Conservation (phyloP, 2,888 invertebrate species). For the Mesoligia furuncula region DNA sequence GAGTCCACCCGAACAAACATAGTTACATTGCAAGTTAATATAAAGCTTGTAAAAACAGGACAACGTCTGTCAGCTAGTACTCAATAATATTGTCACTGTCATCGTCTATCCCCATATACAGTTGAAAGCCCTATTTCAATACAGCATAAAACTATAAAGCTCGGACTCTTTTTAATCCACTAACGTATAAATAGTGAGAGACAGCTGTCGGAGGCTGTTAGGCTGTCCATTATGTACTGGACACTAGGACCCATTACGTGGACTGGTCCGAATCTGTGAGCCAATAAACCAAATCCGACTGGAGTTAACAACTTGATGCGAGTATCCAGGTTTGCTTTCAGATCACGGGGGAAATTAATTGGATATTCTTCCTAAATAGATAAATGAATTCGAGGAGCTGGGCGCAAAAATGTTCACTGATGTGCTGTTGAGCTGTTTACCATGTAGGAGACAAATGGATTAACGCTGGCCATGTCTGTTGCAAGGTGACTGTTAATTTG, state of each 20-base stretch:
- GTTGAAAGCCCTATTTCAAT: constrained; percentile 3
- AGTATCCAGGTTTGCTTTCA: constrained; percentile 52
- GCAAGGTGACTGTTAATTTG: neutral
- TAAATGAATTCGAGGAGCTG: constrained; percentile 22
- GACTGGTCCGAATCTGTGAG: constrained; percentile 35
- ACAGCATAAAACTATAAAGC: constrained; percentile 13
- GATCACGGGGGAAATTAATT: constrained; percentile 36
- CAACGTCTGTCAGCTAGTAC: no score
- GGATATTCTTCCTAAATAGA: constrained; percentile 38
- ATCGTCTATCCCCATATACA: neutral
- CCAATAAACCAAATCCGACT: constrained; percentile 55
- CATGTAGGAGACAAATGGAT: constrained; percentile 21
- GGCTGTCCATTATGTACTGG: constrained; percentile 46
- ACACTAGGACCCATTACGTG: constrained; percentile 24
- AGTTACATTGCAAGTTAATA: no score
- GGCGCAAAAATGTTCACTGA: neutral
- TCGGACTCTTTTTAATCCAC: constrained; percentile 28
- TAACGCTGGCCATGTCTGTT: neutral
- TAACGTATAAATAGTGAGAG: constrained; percentile 42
- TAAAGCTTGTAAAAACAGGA: no score
- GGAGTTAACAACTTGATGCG: constrained; percentile 33
- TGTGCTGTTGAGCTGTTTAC: constrained; percentile 22
- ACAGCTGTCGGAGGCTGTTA: constrained; percentile 34
- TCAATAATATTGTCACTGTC: neutral
- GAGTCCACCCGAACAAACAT: no score